phyloP scores from a whole-genome alignment of 2,797 vertebrate species.

The Scolopax bukidnonensis region DNA sequence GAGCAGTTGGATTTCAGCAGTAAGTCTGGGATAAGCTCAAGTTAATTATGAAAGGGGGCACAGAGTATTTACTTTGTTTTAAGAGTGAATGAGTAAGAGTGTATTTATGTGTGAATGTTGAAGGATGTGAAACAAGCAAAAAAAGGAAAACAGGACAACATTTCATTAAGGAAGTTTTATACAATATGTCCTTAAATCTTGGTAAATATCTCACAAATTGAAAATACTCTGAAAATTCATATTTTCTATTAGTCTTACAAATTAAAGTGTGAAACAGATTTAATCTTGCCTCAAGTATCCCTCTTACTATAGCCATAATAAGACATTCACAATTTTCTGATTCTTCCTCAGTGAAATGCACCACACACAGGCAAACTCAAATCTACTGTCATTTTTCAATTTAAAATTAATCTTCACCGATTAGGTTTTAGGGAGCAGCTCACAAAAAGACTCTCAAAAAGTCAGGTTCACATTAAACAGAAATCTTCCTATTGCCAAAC shows the following conservation, averaged over 20 bases:
- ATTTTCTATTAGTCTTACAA: neutral
- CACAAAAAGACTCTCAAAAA: conserved; percentile 27
- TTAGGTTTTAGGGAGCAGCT: neutral
- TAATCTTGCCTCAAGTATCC: neutral
- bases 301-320: neutral
- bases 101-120: neutral
- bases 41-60: neutral
- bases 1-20: neutral
- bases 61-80: neutral
- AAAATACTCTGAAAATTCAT: neutral
- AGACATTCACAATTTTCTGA: neutral
- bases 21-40: neutral
- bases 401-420: conserved; percentile 17
- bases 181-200: neutral
- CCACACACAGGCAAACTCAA: neutral
- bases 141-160: neutral
- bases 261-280: neutral
- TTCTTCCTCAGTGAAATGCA: neutral
- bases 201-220: neutral
- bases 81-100: neutral
- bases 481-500: conserved; percentile 42
- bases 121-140: neutral
- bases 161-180: neutral
- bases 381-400: neutral
- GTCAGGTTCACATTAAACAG: conserved; percentile 20